Conservation (phyloP, 2,113 vertebrate genomes). For the Shinisaurus crocodilurus region DNA sequence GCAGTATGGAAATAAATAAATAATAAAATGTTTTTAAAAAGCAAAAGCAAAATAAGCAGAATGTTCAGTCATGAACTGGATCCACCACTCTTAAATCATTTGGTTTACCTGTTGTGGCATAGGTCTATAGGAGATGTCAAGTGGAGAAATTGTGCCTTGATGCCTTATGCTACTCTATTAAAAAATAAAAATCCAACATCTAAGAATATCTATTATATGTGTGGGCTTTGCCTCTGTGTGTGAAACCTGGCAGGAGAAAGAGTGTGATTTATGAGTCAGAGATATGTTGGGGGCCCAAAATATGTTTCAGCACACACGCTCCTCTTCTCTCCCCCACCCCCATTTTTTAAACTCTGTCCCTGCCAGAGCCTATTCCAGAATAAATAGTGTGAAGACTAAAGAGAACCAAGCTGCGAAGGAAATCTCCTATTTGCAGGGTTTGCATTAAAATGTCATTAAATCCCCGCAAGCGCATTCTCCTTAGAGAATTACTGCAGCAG, state of each 20-base stretch:
- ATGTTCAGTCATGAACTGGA: neutral
- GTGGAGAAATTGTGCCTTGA: neutral
- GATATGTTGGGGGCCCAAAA: constrained; percentile 10
- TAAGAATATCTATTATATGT: neutral
- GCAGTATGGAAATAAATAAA: too few relatives aligned
- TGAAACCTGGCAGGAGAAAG: constrained; percentile 7
- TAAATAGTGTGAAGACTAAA: constrained; percentile 30
- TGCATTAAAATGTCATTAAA: constrained; percentile 46
- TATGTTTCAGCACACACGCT: neutral
- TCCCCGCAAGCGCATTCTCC: constrained; percentile 29
- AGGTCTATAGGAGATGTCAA: neutral
- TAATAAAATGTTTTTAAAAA: too few relatives aligned
- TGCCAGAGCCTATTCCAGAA: constrained; percentile 30
- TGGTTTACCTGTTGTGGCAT: neutral
- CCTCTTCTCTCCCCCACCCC: neutral
- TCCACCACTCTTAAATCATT: neutral
- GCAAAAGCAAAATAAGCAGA: too few relatives aligned
- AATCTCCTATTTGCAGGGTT: constrained; percentile 45
- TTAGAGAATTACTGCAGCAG: constrained; percentile 20
- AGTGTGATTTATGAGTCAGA: constrained; percentile 36
- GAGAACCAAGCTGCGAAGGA: constrained; percentile 22
- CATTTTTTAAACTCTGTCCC: neutral
- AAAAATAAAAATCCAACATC: neutral
- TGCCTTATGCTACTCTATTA: neutral
- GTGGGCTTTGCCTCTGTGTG: constrained; percentile 18